These are phyloP conservation scores for Colossoma macropomum DNA, from an alignment of 2,113 vertebrate species.

Conservation along the genomic window DNA sequence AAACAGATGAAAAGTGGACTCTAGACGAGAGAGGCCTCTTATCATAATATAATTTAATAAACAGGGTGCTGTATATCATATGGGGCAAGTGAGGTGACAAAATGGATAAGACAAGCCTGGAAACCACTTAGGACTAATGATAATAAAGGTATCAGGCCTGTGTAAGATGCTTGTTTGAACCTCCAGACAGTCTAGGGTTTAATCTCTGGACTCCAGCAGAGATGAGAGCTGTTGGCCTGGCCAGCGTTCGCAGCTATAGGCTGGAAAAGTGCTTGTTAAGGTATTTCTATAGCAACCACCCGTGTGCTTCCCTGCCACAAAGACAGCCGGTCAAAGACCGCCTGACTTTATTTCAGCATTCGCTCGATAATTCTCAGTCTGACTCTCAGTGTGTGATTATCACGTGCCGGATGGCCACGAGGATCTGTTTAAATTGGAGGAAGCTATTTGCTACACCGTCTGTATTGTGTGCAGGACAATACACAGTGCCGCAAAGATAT, in stretches of 20 bases:
- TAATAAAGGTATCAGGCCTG: background rate
- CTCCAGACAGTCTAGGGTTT: background rate
- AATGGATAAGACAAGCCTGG: background rate
- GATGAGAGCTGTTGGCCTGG: background rate
- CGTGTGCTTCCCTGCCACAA: background rate
- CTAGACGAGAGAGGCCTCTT: background rate
- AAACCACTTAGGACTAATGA: background rate
- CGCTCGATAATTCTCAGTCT: background rate
- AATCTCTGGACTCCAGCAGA: background rate
- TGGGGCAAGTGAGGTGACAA: background rate
- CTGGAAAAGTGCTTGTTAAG: constrained; percentile 11
- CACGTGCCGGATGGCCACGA: constrained; percentile 12
- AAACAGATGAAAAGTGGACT: no score
- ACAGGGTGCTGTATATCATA: background rate
- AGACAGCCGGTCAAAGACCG: background rate
- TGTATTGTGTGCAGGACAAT: background rate
- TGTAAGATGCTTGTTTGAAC: background rate
- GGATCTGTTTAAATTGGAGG: background rate
- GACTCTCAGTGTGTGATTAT: background rate
- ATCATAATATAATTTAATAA: background rate
- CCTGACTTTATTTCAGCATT: no score
- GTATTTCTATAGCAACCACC: constrained; percentile 13
- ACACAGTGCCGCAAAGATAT: background rate
- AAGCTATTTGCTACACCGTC: background rate
- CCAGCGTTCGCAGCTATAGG: background rate